Evolutionary conservation across 2,113 vertebrate species (phyloP).

Genomic region (Mesembrinibis cayennensis): DNA sequence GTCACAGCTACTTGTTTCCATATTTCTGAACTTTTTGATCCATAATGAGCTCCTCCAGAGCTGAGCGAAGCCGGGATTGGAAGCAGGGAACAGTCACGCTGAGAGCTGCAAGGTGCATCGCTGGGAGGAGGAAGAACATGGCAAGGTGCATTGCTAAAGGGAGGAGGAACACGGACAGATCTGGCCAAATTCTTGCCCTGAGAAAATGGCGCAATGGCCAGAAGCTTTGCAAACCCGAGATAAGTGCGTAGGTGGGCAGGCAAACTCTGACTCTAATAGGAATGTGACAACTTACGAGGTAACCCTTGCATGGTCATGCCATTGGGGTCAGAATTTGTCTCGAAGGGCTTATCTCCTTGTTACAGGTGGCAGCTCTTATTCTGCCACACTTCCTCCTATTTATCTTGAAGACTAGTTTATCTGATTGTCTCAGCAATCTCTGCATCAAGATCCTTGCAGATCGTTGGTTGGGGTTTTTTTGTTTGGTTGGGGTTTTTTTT

Average conservation of each 20-base stretch:
- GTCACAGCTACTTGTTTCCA: not conserved
- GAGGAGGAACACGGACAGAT: not conserved
- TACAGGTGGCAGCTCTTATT: not conserved
- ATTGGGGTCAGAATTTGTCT: not conserved
- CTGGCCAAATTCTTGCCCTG: not conserved
- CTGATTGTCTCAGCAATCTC: not conserved
- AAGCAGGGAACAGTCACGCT: not conserved
- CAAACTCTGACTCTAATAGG: not conserved
- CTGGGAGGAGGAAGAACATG: not conserved
- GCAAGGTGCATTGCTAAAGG: not conserved
- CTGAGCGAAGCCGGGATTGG: not conserved
- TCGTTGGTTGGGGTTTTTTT: not conserved
- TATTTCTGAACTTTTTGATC: not conserved
- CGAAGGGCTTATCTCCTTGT: not conserved
- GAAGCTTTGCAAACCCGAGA: not conserved
- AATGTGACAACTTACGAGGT: not conserved
- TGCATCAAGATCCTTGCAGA: not conserved
- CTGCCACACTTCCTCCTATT: not conserved
- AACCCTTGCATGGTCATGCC: fast-evolving
- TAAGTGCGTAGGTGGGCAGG: not conserved
- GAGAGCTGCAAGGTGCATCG: not conserved
- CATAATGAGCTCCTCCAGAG: fast-evolving
- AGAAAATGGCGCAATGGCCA: not conserved
- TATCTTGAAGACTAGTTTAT: not conserved
- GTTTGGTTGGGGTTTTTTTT: not conserved